Base-by-base conservation (phyloP, 2,888 invertebrate species). In the Drosophila kambysellisi region DNA sequence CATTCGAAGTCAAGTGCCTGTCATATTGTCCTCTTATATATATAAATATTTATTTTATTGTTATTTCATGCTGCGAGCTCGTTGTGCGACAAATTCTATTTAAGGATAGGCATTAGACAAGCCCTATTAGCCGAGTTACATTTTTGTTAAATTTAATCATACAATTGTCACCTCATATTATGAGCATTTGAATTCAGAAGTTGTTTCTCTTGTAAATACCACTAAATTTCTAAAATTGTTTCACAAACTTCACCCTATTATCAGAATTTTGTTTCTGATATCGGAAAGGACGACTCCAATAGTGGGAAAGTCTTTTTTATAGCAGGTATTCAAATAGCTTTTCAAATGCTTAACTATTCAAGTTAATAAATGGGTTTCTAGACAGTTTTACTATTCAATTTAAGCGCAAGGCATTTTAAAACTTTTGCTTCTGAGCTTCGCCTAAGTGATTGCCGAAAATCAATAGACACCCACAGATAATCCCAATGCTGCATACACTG, bases 381-480 rank as follows among this genome's bases (percentile, higher is more conserved):
- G 25, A 8, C 15, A 11, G 4, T 43, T 57, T 57, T 41, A 41
- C 11, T 43, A 17, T 9, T 57, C 43, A 32, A 25, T 43, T 43
- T 32, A 15, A n/a, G n/a, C 43, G 15, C 32, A 43, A 43, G 9
- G 17, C 32, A 20, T 57, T 43, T 57, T 32, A 4, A 25, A 41
- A 57, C 4, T 57, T 64, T 56, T 29, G 6, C 33, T 12, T n/a
- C 9, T 43, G 11, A 12, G 39, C 12, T 20, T 17, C 25, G n/a
- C 35, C 7, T 33, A 37, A 43, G 6, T 25, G 50, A 56, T 54
- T 48, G 35, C 33, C 67, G 25, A 46, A 39, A 59, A 53, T 30
- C 68, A 70, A 48, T 54, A 70, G 52, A 39, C 53, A 30, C 29
- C 48, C 59, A 57, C 51, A 57, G 20, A 37, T 35, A 51, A 65